phyloP scores from a whole-genome alignment of 2,888 invertebrate species.

The Orthonevra nobilis region DNA sequence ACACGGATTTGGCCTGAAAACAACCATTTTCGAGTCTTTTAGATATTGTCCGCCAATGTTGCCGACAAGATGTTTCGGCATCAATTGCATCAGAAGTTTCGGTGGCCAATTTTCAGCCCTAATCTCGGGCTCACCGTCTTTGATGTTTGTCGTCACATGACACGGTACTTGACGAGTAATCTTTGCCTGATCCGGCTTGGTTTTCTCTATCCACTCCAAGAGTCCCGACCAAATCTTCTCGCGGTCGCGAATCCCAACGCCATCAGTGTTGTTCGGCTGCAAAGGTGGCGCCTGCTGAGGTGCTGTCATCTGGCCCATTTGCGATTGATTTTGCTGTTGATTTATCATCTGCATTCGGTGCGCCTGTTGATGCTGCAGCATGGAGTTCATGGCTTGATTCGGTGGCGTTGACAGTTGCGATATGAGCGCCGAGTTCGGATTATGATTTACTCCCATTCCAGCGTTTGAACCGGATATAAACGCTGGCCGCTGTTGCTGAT shows the following conservation, averaged over 20 bases:
- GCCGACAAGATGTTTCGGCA: conserved; percentile 95
- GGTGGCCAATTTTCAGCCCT: conserved; percentile 96
- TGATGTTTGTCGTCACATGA: conserved; percentile 85
- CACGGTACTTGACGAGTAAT: conserved; percentile 88
- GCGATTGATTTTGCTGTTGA: conserved; percentile 78
- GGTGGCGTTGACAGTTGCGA: conserved; percentile 84
- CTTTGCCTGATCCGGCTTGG: conserved; percentile 90
- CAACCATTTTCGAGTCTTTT: conserved; percentile 95
- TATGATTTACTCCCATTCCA: conserved; percentile 75
- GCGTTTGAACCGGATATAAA: conserved; percentile 44
- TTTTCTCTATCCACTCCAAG: conserved; percentile 96
- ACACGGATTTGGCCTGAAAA: conserved; percentile 92
- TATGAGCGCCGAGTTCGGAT: conserved; percentile 82
- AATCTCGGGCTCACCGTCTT: conserved; percentile 94
- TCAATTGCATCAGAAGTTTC: conserved; percentile 95
- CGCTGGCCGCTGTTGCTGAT: conserved; percentile 70
- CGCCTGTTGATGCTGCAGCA: conserved; percentile 75
- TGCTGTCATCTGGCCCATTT: conserved; percentile 73
- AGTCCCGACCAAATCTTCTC: conserved; percentile 88
- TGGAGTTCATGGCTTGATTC: conserved; percentile 76
- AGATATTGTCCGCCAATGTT: conserved; percentile 93
- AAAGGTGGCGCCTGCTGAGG: conserved; percentile 25
- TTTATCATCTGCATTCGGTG: conserved; percentile 77
- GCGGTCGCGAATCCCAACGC: conserved; percentile 73
- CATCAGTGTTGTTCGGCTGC: conserved; percentile 43